These are phyloP conservation scores for Ginglymostoma cirratum DNA, from an alignment of 2,113 vertebrate genomes.

Conservation along the genomic window DNA sequence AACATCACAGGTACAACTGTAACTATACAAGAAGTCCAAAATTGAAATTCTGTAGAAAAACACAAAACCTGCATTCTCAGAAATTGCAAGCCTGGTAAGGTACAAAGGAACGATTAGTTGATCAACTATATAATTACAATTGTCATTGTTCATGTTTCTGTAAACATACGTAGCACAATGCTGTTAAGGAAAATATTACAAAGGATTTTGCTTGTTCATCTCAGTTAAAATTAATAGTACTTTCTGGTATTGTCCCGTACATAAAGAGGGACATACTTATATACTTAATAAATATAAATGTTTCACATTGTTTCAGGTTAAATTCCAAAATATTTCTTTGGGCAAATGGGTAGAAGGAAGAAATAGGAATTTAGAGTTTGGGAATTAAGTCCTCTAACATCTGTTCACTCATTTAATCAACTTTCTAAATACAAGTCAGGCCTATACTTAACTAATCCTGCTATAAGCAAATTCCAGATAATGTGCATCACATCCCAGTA, in stretches of 20 bases:
- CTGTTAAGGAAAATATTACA: background rate
- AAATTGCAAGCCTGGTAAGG: constrained; percentile 1
- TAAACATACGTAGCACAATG: background rate
- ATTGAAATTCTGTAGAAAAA: background rate
- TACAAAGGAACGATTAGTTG: background rate
- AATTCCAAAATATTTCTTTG: background rate
- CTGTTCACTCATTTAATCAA: background rate
- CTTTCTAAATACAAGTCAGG: background rate
- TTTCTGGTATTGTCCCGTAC: background rate
- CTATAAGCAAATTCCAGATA: constrained; percentile 10
- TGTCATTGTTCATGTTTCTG: background rate
- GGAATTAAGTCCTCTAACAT: background rate
- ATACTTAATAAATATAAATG: background rate
- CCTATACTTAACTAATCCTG: background rate
- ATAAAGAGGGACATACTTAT: background rate
- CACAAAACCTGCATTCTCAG: background rate
- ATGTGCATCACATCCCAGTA: background rate
- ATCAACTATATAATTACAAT: background rate
- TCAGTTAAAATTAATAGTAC: constrained; percentile 28
- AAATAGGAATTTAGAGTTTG: background rate
- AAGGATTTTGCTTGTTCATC: background rate
- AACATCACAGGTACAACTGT: background rate
- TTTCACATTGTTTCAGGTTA: constrained; percentile 14
- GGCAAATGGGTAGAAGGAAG: background rate
- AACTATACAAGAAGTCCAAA: background rate